Evolutionary conservation across 2,888 invertebrate species (phyloP).

Genomic region (Chrysodeixis includens): DNA sequence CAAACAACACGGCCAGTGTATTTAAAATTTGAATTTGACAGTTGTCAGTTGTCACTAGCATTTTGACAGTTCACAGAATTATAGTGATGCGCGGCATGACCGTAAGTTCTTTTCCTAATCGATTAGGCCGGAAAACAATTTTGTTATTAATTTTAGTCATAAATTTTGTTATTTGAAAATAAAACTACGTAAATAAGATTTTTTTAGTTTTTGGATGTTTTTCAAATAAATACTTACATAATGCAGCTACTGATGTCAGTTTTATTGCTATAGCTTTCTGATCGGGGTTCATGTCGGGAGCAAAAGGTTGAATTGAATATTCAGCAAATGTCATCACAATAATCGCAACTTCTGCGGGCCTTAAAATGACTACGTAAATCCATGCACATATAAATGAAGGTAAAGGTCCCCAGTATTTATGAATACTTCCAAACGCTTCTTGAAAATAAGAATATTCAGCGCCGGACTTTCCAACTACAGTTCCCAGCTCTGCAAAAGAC

Average conservation of each 20-base stretch:
- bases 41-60: constrained; percentile 11
- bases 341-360: constrained; percentile 94
- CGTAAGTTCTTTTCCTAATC: not conserved
- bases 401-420: constrained; percentile 92
- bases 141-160: too few species aligned
- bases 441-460: constrained; percentile 95
- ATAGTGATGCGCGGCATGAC: constrained; percentile 31
- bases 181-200: too few species aligned
- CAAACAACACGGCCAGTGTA: constrained; percentile 11
- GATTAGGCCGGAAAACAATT: not conserved
- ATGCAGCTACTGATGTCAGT: constrained; percentile 90
- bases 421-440: constrained; percentile 92
- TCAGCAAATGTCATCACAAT: constrained; percentile 93
- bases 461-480: constrained; percentile 93
- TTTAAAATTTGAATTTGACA: constrained; percentile 38
- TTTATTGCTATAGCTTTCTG: constrained; percentile 88
- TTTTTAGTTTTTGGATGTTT: too few species aligned
- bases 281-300: constrained; percentile 77
- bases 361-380: constrained; percentile 92
- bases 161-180: too few species aligned
- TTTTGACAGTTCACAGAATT: constrained; percentile 19
- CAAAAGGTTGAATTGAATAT: constrained; percentile 92
- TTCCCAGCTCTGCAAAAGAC: constrained; percentile 94
- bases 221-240: constrained; percentile 88
- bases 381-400: constrained; percentile 94